phyloP scores from a whole-genome alignment of 2,888 invertebrate species.

The Boloria euphrosyne region DNA sequence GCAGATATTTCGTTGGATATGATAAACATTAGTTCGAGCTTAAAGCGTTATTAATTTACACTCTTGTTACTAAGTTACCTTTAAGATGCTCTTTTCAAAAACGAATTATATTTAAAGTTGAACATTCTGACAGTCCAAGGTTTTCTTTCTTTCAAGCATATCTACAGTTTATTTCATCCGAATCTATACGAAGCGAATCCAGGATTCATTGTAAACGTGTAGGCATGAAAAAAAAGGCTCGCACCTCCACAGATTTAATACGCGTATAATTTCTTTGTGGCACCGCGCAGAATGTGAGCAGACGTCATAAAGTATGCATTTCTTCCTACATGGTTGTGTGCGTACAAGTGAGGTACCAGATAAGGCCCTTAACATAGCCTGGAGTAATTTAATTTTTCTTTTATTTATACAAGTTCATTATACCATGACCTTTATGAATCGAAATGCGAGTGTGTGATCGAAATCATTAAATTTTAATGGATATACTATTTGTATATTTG shows the following conservation, averaged over 20 bases:
- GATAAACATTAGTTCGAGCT: no score
- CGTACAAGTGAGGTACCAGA: conserved; percentile 32
- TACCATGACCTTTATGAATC: conserved; percentile 33
- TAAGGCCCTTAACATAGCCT: conserved; percentile 36
- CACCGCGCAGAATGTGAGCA: conserved; percentile 81
- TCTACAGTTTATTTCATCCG: neutral
- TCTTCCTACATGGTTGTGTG: conserved; percentile 70
- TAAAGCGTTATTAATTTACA: no score
- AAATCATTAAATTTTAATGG: neutral
- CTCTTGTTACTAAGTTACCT: no score
- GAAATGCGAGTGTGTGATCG: conserved; percentile 18
- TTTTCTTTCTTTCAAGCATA: no score
- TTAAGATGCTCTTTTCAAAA: no score
- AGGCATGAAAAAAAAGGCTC: conserved; percentile 51
- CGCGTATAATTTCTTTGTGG: conserved; percentile 83
- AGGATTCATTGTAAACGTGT: conserved; percentile 43
- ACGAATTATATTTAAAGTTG: no score
- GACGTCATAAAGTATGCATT: conserved; percentile 83
- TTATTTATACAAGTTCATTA: conserved; percentile 34
- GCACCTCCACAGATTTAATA: conserved; percentile 80
- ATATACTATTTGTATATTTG: no score
- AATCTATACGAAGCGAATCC: conserved; percentile 34
- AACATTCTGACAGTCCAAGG: no score
- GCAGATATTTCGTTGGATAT: no score
- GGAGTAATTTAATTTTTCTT: conserved; percentile 25